These are phyloP conservation scores for Molanna angustata DNA, from an alignment of 2,888 invertebrate genomes.

Conservation along the genomic window DNA sequence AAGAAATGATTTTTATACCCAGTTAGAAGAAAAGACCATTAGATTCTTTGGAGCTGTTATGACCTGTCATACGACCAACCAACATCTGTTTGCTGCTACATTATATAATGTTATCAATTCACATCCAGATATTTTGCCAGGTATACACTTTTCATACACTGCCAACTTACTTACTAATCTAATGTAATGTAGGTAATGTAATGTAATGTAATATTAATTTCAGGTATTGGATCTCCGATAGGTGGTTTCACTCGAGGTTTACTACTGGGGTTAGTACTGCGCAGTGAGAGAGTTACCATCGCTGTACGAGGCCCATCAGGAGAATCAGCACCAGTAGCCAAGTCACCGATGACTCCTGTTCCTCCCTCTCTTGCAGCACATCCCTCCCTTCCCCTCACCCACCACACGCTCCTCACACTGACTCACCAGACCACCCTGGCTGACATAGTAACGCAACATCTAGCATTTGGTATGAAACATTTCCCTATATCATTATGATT, in stretches of 20 bases:
- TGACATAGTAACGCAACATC: conserved; percentile 66
- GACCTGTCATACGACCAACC: conserved; percentile 81
- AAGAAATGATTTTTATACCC: conserved; percentile 51
- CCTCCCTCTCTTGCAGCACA: conserved; percentile 38
- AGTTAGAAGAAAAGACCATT: conserved; percentile 74
- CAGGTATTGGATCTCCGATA: conserved; percentile 56
- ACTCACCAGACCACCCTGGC: conserved; percentile 74
- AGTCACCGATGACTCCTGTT: conserved; percentile 7
- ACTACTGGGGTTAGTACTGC: conserved; percentile 80
- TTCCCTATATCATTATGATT: too few relatives aligned
- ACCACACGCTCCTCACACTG: conserved; percentile 69
- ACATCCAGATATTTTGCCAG: conserved; percentile 40
- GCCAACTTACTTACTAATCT: not conserved
- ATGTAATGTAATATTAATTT: conserved; percentile 2
- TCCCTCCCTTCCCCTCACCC: conserved; percentile 55
- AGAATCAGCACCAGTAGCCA: conserved; percentile 31
- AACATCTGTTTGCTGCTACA: conserved; percentile 76
- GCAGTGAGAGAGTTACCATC: conserved; percentile 73
- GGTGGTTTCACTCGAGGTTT: conserved; percentile 86
- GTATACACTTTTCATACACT: conserved; percentile 27
- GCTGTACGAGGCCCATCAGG: conserved; percentile 43
- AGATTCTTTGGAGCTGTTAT: conserved; percentile 80
- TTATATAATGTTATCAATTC: conserved; percentile 72
- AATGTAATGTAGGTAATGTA: not conserved
- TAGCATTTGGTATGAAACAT: conserved; percentile 42